Percentiles rank a stretch among this genome's conserved stretches.
phyloP scores from a whole-genome alignment of 2,113 vertebrate genomes.

The Sylvietta virens region DNA sequence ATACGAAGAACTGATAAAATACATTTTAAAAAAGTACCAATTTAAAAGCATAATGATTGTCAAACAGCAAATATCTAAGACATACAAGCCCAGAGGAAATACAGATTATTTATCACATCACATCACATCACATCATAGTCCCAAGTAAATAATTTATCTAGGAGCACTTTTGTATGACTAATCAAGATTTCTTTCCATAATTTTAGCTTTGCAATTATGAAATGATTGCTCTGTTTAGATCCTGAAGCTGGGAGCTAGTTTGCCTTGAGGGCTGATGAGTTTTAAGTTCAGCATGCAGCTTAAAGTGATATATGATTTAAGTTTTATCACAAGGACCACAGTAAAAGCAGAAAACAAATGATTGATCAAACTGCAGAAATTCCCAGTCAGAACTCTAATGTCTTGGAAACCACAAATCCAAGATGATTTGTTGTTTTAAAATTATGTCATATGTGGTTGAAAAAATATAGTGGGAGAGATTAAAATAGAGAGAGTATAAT shows the following conservation, averaged over 20 bases:
- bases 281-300: not conserved
- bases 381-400: not conserved
- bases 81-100: not conserved
- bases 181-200: constrained; percentile 5
- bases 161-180: not conserved
- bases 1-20: not conserved
- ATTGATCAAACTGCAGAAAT: not conserved
- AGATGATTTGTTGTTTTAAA: not conserved
- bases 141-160: constrained; percentile 10
- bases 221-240: constrained; percentile 29
- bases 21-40: not conserved
- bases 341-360: not conserved
- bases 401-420: not conserved
- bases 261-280: not conserved
- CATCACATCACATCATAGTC: not conserved
- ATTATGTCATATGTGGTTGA: not conserved
- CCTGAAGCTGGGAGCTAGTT: not conserved
- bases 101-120: not conserved
- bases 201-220: constrained; percentile 14
- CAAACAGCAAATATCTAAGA: not conserved
- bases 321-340: not conserved
- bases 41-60: not conserved
- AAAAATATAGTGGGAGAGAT: not conserved
- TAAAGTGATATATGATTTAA: not conserved
- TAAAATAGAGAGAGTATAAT: not conserved